Evolutionary conservation across 2,888 invertebrate species (phyloP), one percentile per base, ranked within the genome.

Genomic region (Tyria jacobaeae): DNA sequence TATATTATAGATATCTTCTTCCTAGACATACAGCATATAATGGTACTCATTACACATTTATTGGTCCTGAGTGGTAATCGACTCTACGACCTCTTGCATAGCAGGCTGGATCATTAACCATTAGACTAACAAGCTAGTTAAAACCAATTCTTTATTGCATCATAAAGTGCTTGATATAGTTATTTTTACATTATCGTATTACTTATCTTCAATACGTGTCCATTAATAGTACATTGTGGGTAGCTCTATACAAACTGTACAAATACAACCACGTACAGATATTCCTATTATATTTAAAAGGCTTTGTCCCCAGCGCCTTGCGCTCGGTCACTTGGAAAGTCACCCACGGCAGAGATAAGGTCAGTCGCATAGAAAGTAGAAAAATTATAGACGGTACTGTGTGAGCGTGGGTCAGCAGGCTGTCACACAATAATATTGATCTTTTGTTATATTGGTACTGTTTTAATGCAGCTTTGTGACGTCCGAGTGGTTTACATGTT

Each of bases 301-400:
- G 55, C 52, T 41, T 52, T 56, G 62, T 51, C 52, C 44, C 47
- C 34, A 48, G 57, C 53, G 52, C 57, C 48, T 57, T 24, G 39
- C 27, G 62, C 31, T 53, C 57, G 25, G 6, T 57, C 48, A 39
- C 48, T n/a, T 53, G 62, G 62, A 62, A 62, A 62, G 50, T 24
- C 52, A 47, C 51, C 52, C 44, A 51, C 47, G 57, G 27, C 47
- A 48, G 47, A 62, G 62, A 62, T 62, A 62, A 62, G 48, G 57
- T 52, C 58, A 74, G 53, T 68, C 66, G 64, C 68, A 68, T 68
- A 74, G 74, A 76, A 76, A 66, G 65, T 60, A 66, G 68, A 76
- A 74, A 76, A 75, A 75, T 75, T 65, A 67, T 67, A 61, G 59
- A 34, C 41, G 57, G 57, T 44, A 52, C 53, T 58, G 63, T 63